phyloP scores from a whole-genome alignment of 2,888 invertebrate genomes.

The Alitta virens region DNA sequence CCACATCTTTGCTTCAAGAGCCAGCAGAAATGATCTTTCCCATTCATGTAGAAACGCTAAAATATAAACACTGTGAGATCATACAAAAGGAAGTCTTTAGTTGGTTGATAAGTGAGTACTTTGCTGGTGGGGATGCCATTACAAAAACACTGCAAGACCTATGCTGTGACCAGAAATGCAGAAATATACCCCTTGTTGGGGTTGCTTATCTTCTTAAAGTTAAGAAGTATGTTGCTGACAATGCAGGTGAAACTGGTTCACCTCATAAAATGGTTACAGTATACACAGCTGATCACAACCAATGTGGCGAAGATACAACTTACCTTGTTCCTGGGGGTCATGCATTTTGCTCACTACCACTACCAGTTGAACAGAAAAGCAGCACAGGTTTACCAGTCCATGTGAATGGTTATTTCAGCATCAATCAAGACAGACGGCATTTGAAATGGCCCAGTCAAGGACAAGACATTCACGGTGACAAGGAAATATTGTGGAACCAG shows the following conservation, averaged over 20 bases:
- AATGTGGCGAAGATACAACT: too few species aligned
- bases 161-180: conserved; percentile 18
- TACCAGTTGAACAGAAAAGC: conserved; percentile 38
- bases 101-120: conserved; percentile 23
- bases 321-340: conserved; percentile 34
- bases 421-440: conserved; percentile 46
- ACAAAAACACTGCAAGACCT: conserved; percentile 15
- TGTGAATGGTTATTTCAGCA: conserved; percentile 49
- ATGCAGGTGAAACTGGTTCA: too few species aligned
- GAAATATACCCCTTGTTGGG: conserved; percentile 34
- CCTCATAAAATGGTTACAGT: too few species aligned
- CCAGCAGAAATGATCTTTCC: conserved; percentile 3
- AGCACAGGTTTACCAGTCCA: conserved; percentile 48
- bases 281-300: too few species aligned
- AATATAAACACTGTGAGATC: neutral
- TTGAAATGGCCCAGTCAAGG: conserved; percentile 46
- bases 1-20: neutral
- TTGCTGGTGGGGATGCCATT: conserved; percentile 14
- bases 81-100: conserved; percentile 8
- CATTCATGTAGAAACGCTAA: conserved; percentile 6
- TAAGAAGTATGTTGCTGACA: too few species aligned
- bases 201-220: conserved; percentile 28
- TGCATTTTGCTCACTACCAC: conserved; percentile 50
- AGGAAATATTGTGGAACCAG: conserved; percentile 43
- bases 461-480: conserved; percentile 35